Evolutionary conservation across 2,113 vertebrate genomes (phyloP), one percentile per base, ranked within the genome.

Genomic region (Gnathochromis pfefferi): DNA sequence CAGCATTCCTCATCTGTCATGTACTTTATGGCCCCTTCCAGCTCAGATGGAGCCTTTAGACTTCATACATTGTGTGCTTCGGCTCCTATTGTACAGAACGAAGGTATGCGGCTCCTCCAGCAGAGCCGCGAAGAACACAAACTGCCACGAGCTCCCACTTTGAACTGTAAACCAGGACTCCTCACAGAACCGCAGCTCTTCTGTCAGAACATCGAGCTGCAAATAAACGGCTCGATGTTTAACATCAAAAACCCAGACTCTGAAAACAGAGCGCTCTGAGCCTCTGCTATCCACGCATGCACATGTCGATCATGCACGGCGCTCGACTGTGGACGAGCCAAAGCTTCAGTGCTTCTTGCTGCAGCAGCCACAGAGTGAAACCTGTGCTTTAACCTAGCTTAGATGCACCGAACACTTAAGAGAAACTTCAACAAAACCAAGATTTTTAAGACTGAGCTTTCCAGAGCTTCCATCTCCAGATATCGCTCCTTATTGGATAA

Each of bases 1-100:
- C 91, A 84, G 85, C 94, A 95, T 95, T 95, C 94, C 92, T 94
- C 86, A 80, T 90, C 93, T 88, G 90, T 91, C 91, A 92, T 92
- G 85, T 92, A 92, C 88, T 93, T 93, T 89, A 86, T 84, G 91
- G 90, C 92, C 94, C 88, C 91, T 91, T 91, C 55, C 75, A 84
- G 89, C 82, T 88, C 86, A 28, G 73, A 87, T 84, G 9, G 23
- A 81, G 88, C 33, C 19, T 79, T 63, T 73, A 75, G 82, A 87
- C 47, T 85, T 80, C 81, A 58, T 23, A 88, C 88, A 90, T 88
- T 87, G 75, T 84, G 79, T 85, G 42, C 83, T 89, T 82, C 68
- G 75, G 38, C 40, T 45, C 1, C 68, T 42, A 3, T 73, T 73
- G 68, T 70, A 5, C 13, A 35, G 68, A 14, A 2, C 0, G 8